Base-by-base conservation (phyloP, 2,797 vertebrate genomes). In the Thalassophryne amazonica region DNA sequence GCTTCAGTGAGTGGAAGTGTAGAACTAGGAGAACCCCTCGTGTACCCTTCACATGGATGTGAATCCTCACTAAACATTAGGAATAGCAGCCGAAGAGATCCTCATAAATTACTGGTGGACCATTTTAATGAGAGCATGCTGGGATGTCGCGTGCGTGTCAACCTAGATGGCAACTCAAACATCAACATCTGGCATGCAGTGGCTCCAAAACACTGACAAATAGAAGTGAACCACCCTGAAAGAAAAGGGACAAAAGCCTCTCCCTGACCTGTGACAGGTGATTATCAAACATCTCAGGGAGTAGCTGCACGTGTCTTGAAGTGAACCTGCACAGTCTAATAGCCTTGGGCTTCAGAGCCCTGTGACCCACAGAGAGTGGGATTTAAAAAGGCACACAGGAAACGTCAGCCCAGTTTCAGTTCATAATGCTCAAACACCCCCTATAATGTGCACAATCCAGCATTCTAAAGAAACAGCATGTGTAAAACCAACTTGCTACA, bases 301-400 rank as follows among this genome's bases (percentile, higher is more conserved):
- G 51, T 61, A 48, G 66, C 17, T 2, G 56, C 73, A 68, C 19
- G 9, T 73, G 74, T 72, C 63, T 62, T 30, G 31, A 47, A 30
- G 67, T 37, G 60, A 78, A 67, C 67, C 33, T 4, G 6, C 29
- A 38, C 48, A 3, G 60, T 11, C 54, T 66, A 64, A 68, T 45
- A 62, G 67, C 29, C 25, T 16, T 5, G 73, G 33, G 68, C 68
- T 56, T 55, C 53, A 30, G 80, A 64, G 73, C 60, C 66, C 47
- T 27, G 43, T 2, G 1, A 18, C 34, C 27, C 40, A 14, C 51
- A 12, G 45, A 3, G 12, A 65, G 37, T 5, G 5, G 29, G 51
- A 18, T 42, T 52, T 36, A 57, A 19, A 7, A 25, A 66, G 32
- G 16, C 24, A 15, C 25, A 33, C 43, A 14, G 25, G 50, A 47